Evolutionary conservation across 2,888 invertebrate species (phyloP).

Genomic region (Tubiluchus corallicola): DNA sequence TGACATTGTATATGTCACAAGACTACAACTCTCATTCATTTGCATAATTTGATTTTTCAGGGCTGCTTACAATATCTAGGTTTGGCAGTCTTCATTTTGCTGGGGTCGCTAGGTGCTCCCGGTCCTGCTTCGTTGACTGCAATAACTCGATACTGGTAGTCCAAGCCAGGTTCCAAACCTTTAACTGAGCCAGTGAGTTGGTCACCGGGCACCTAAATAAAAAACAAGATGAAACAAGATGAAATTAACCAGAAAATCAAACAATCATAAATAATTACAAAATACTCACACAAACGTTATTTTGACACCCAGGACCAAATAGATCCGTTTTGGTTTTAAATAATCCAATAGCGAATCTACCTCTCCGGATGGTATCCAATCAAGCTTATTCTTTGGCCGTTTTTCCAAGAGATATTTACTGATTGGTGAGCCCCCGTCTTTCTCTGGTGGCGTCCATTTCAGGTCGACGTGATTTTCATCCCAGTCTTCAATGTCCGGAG

Average conservation of each 20-base stretch:
- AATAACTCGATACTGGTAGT: constrained; percentile 17
- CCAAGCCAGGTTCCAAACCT: neutral
- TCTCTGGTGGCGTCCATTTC: constrained; percentile 53
- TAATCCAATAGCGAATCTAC: no score
- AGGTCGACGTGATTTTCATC: constrained; percentile 29
- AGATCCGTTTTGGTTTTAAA: neutral
- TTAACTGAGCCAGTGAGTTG: neutral
- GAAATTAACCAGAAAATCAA: neutral
- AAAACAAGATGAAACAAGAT: neutral
- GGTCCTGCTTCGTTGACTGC: constrained; percentile 26
- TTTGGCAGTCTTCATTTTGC: constrained; percentile 21
- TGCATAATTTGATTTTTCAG: no score
- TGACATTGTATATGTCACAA: no score
- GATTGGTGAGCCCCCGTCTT: constrained; percentile 56
- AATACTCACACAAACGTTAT: neutral
- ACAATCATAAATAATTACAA: neutral
- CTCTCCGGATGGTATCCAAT: constrained; percentile 12
- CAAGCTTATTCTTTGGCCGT: constrained; percentile 15
- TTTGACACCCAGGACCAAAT: no score
- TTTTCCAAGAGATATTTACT: constrained; percentile 14
- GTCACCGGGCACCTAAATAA: neutral
- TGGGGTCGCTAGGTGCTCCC: constrained; percentile 24
- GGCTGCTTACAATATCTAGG: constrained; percentile 18
- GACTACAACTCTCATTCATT: no score
- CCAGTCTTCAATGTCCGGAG: constrained; percentile 50